These are phyloP conservation scores for Ceratina japonica DNA, from an alignment of 1,140 invertebrate species.

Conservation along the genomic window DNA sequence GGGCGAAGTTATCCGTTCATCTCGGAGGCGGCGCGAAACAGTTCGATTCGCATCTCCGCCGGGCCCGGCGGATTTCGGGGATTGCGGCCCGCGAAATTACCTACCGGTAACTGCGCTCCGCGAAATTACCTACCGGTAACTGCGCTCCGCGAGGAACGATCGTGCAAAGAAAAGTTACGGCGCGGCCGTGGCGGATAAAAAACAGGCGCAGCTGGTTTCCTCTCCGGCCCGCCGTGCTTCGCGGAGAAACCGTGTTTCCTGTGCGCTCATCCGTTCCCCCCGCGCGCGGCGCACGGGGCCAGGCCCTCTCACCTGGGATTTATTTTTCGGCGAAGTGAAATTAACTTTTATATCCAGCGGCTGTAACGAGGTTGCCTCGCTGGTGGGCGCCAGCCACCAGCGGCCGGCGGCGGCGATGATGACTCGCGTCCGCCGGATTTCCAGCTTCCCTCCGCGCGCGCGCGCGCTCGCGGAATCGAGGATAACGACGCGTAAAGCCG, in stretches of 20 bases:
- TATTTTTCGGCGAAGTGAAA: constrained; percentile 68
- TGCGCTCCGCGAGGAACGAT: constrained; percentile 26
- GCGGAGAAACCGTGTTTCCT: constrained; percentile 42
- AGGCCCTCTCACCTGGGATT: constrained; percentile 39
- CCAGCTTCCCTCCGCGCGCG: background rate
- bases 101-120: constrained; percentile 33
- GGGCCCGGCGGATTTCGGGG: constrained; percentile 34
- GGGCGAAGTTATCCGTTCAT: background rate
- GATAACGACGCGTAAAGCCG: constrained; percentile 6
- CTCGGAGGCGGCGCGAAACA: constrained; percentile 22
- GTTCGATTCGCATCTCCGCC: constrained; percentile 8
- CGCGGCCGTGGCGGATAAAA: constrained; percentile 20
- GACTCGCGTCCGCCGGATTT: constrained; percentile 46
- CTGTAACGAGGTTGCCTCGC: constrained; percentile 55
- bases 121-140: constrained; percentile 44
- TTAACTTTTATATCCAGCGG: constrained; percentile 68
- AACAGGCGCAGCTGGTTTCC: constrained; percentile 40
- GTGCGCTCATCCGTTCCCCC: background rate
- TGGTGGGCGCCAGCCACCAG: constrained; percentile 53
- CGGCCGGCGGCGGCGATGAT: constrained; percentile 48
- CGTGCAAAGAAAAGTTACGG: constrained; percentile 42
- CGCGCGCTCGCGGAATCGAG: background rate
- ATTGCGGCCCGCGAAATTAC: constrained; percentile 43
- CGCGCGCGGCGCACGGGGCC: too few species aligned
- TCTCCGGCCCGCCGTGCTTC: background rate